Conservation (phyloP, 2,888 invertebrate genomes). For the Ernsta delagoae region DNA sequence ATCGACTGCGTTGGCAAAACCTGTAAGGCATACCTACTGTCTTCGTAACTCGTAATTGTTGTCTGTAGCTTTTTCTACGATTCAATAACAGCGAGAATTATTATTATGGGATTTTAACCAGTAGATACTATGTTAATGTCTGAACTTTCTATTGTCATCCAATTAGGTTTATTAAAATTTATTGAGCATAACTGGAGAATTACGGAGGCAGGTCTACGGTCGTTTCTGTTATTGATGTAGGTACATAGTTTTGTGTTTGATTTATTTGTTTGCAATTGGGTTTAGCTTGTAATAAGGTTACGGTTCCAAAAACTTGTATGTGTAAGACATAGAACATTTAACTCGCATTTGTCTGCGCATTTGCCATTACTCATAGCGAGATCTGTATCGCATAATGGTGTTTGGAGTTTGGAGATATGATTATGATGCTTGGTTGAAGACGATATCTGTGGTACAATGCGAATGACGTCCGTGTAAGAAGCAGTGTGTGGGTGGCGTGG, state of each 20-base stretch:
- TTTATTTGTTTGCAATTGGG: constrained; percentile 59
- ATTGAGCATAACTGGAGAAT: constrained; percentile 66
- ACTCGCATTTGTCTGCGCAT: background rate
- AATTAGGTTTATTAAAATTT: constrained; percentile 71
- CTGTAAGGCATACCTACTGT: background rate
- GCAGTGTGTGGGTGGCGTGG: constrained; percentile 66
- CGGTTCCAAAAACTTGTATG: constrained; percentile 7
- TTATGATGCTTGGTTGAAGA: background rate
- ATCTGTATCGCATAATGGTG: background rate
- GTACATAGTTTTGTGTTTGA: constrained; percentile 61
- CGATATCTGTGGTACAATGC: constrained; percentile 47
- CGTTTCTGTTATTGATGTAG: constrained; percentile 55
- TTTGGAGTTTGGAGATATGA: too few species aligned
- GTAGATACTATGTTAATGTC: constrained; percentile 47
- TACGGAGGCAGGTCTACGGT: constrained; percentile 57
- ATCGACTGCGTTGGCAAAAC: background rate
- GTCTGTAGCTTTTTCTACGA: background rate
- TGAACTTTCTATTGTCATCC: constrained; percentile 55
- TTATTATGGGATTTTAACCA: constrained; percentile 43
- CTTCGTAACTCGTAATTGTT: background rate
- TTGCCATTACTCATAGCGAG: background rate
- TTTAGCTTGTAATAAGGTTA: constrained; percentile 20
- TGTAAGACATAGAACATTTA: background rate
- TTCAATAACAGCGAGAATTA: constrained; percentile 1
- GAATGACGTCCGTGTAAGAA: constrained; percentile 52